Evolutionary conservation across 30 jellyfish, hydroid and myxozoan genomes (phyloP), one percentile per base, ranked within the genome.

Genomic region (Sanderia malayensis): DNA sequence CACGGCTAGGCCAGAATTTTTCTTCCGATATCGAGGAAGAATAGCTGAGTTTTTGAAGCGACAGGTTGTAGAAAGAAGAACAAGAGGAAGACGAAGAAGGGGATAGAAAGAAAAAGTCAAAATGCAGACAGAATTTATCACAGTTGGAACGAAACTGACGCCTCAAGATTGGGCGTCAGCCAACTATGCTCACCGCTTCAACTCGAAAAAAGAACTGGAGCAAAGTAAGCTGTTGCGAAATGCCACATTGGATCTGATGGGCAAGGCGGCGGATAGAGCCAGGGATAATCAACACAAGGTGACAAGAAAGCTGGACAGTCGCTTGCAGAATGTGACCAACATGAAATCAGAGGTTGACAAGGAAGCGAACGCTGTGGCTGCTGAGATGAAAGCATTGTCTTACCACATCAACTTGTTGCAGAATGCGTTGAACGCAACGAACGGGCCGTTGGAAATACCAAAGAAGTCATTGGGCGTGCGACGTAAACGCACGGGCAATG

Each of bases 151-250:
- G 66, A 76, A 76, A 67, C 75, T 60, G 26, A 76, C 88, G 53
- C 88, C 88, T 15, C 88, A 76, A 63, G 88, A 76, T 31, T 76
- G 88, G 88, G 70, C 68, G 62, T 80, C 88, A 6, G 88, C 88
- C 0, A 76, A 76, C 57, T 76, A 76, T 60, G 75, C 67, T 29
- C 88, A 76, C 32, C 45, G 72, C 30, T 76, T 61, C 80, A 76
- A 76, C 88, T 76, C 88, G 11, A 76, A 76, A 37, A 76, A 76
- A 52, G 88, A 76, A 53, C 66, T 76, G 31, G 88, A 76, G 32
- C 88, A 76, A 49, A 31, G 80, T 6, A 62, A 64, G 80, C 52
- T 76, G 80, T 80, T 76, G 13, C 44, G 88, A 32, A 68, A 53
- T 26, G 88, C 88, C 8, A 47, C 88, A n/a, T 21, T 76, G 73